phyloP scores from a whole-genome alignment of 2,113 vertebrate genomes.

The Neodontobutis hainanensis region DNA sequence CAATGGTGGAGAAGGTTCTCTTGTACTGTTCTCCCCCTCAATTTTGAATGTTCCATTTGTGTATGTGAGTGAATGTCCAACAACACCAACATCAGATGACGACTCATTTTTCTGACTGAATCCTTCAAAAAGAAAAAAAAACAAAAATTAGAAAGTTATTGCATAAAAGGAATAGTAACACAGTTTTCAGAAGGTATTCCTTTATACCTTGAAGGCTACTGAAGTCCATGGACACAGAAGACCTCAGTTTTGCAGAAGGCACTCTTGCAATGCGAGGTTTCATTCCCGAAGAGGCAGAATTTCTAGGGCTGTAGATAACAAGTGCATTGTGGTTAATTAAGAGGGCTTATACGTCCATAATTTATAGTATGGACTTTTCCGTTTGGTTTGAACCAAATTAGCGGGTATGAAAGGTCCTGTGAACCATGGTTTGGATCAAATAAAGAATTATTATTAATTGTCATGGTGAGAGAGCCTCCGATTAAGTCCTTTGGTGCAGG shows the following conservation, averaged over 20 bases:
- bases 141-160: background rate
- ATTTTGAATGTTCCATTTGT: constrained; percentile 72
- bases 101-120: constrained; percentile 59
- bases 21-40: constrained; percentile 74
- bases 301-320: constrained; percentile 79
- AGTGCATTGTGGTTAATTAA: constrained; percentile 12
- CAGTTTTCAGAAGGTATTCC: constrained; percentile 12
- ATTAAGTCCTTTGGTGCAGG: no score
- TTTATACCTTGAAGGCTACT: constrained; percentile 79
- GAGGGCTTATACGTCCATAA: background rate
- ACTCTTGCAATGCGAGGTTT: constrained; percentile 73
- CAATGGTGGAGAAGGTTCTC: constrained; percentile 51
- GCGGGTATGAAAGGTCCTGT: no score
- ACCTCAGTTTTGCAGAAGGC: constrained; percentile 75
- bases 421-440: no score
- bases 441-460: no score
- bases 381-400: background rate
- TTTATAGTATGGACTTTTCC: no score
- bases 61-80: constrained; percentile 80
- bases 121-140: constrained; percentile 52
- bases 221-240: constrained; percentile 66
- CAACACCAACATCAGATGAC: constrained; percentile 73
- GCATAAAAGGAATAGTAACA: background rate
- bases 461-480: no score
- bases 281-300: constrained; percentile 75